These are phyloP conservation scores for Reticulitermes lucifugus DNA, from an alignment of 2,888 invertebrate species.

Conservation along the genomic window DNA sequence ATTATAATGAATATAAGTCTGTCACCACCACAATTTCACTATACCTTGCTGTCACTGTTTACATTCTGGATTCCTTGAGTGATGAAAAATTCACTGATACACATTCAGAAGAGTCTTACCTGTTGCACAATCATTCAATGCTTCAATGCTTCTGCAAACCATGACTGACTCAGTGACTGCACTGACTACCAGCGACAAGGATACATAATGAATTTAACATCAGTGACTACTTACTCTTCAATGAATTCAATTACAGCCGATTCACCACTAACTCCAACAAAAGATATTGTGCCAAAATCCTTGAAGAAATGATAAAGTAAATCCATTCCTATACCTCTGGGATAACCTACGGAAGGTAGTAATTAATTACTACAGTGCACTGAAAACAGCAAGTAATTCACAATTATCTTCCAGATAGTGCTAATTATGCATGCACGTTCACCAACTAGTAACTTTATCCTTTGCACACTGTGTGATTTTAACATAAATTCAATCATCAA, in stretches of 20 bases:
- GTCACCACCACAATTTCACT: too few relatives aligned
- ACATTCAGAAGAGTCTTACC: too few relatives aligned
- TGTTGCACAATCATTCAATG: too few relatives aligned
- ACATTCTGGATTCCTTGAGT: too few relatives aligned
- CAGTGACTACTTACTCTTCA: not conserved
- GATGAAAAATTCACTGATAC: too few relatives aligned
- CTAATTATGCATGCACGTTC: not conserved
- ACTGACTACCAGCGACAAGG: too few relatives aligned
- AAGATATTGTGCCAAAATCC: not conserved
- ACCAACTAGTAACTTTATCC: not conserved
- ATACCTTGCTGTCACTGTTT: too few relatives aligned
- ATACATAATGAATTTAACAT: not conserved
- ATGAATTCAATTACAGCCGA: not conserved
- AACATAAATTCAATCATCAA: too few relatives aligned
- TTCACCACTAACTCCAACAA: not conserved
- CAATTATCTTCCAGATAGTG: not conserved
- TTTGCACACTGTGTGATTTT: not conserved
- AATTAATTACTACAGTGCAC: not conserved
- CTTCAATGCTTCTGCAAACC: too few relatives aligned
- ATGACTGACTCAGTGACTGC: too few relatives aligned
- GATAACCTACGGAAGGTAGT: not conserved
- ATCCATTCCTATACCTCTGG: not conserved
- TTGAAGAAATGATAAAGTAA: not conserved
- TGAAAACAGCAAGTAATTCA: not conserved
- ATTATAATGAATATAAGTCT: too few relatives aligned